Conservation (phyloP, 2,113 vertebrate genomes). For the Pogonocichla stellata region DNA sequence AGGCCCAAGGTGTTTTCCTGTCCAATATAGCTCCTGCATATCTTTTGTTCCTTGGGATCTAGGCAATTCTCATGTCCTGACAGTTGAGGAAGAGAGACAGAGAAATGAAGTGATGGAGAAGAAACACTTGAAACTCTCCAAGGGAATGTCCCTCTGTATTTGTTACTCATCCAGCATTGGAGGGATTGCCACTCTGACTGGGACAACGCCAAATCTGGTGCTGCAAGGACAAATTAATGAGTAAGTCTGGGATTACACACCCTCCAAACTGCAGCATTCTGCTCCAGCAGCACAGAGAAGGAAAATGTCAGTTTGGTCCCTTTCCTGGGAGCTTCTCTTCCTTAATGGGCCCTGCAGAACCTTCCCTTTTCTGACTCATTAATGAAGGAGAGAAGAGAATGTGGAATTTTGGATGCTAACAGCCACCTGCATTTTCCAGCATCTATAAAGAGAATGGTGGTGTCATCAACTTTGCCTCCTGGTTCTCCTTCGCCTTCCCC, state of each 20-base stretch:
- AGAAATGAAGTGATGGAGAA: not conserved
- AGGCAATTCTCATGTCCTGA: conserved; percentile 27
- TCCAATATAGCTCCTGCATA: not conserved
- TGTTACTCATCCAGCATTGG: conserved; percentile 94
- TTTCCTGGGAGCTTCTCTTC: not conserved
- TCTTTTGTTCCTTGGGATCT: not conserved
- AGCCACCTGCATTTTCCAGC: conserved; percentile 61
- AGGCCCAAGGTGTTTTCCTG: not conserved
- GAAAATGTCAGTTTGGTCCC: not conserved
- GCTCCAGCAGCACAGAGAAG: not conserved
- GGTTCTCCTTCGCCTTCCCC: conserved; percentile 91
- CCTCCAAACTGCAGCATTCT: not conserved
- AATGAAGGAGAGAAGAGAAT: not conserved
- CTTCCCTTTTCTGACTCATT: not conserved
- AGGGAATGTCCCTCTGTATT: conserved; percentile 86
- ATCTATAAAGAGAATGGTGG: conserved; percentile 72
- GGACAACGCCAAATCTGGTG: conserved; percentile 90
- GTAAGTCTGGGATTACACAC: conserved; percentile 71
- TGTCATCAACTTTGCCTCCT: conserved; percentile 89
- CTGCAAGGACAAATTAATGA: conserved; percentile 87
- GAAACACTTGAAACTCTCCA: conserved; percentile 75
- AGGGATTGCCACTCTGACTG: conserved; percentile 90
- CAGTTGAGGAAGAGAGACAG: not conserved
- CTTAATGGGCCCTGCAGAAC: not conserved
- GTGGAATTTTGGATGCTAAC: not conserved